Base-by-base conservation (phyloP, 2,888 invertebrate genomes). In the Tenthredo livida region DNA sequence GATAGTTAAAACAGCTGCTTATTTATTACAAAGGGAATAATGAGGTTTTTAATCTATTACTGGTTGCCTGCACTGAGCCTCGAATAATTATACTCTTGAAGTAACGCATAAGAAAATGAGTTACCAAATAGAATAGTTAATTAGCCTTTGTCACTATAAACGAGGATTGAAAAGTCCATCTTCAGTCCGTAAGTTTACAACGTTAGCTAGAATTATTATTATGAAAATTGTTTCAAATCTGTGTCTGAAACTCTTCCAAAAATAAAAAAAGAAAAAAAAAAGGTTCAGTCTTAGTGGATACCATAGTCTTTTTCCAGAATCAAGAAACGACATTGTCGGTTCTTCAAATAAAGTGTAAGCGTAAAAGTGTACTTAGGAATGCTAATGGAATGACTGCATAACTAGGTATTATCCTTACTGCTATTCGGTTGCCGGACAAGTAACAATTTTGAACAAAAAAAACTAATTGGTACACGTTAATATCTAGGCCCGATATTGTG, bases 301-400 rank as follows among this genome's bases (percentile, higher is more conserved):
- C 54, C 47, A 33, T 21, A 80, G 80, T 80, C 80, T 80, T 80
- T 80, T 37, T 61, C 15, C 58, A 40, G 40, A 80, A 37, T 58
- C 61, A 80, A 80, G 58, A 80, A 61, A 21, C 10, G 21, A 29
- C 21, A 12, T 40, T 80, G 40, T 61, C 17, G 21, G 29, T n/a
- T 54, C 25, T 54, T 21, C 7, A 40, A 61, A 80, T 61, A 61
- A 61, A 80, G 2, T n/a, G 29, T 61, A 40, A 80, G 40, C 58
- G 40, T 80, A 80, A 80, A 21, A 80, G 80, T 80, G 47, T 80
- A 80, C 80, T 61, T 61, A 80, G 61, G 61, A 80, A 80, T 80
- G 80, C 58, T 80, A 61, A 80, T 61, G 80, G 61, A 80, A 61
- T 58, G 80, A 37, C 58, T 80, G 61, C 37, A 29, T 40, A 58